Evolutionary conservation across 2,888 invertebrate genomes (phyloP).

Genomic region (Caenorhabditis panamensis): DNA sequence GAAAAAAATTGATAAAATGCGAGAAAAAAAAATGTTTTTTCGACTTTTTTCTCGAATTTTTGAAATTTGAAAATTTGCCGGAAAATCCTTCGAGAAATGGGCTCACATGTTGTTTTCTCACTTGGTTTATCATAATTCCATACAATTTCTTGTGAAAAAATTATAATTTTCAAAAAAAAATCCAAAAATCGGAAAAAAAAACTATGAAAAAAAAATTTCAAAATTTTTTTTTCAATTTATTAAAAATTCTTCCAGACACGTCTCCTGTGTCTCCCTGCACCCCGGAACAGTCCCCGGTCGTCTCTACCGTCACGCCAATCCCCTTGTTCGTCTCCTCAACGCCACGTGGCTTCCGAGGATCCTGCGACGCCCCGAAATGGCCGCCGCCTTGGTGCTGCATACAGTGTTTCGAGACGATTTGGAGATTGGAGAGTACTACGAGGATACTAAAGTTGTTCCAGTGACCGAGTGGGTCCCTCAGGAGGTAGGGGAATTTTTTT

Average conservation of each 20-base stretch:
- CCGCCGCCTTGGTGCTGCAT: conserved; percentile 62
- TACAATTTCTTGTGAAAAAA: too few species aligned
- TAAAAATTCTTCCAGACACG: conserved; percentile 23
- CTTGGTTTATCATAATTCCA: too few species aligned
- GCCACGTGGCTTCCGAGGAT: conserved; percentile 28
- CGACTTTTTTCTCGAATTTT: conserved; percentile 1
- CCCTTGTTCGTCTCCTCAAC: conserved; percentile 43
- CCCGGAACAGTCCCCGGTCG: conserved; percentile 68
- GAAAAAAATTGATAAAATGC: neutral
- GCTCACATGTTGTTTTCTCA: too few species aligned
- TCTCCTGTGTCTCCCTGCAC: conserved; percentile 44
- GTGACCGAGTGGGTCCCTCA: conserved; percentile 17
- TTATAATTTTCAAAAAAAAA: too few species aligned
- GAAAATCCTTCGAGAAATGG: too few species aligned
- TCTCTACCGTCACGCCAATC: conserved; percentile 65
- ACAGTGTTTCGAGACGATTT: conserved; percentile 64
- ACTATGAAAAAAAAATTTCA: neutral
- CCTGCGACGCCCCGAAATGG: conserved; percentile 58
- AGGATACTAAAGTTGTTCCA: conserved; percentile 50
- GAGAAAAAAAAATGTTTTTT: neutral
- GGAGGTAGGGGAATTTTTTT: conserved; percentile 16
- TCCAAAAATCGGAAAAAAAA: neutral
- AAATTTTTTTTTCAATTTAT: too few species aligned
- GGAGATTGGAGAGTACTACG: conserved; percentile 65
- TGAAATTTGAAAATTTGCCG: too few species aligned